Percentiles rank a stretch among this genome's conserved stretches.
Conservation (phyloP, 2,888 invertebrate genomes). For the Mythimna pallens region DNA sequence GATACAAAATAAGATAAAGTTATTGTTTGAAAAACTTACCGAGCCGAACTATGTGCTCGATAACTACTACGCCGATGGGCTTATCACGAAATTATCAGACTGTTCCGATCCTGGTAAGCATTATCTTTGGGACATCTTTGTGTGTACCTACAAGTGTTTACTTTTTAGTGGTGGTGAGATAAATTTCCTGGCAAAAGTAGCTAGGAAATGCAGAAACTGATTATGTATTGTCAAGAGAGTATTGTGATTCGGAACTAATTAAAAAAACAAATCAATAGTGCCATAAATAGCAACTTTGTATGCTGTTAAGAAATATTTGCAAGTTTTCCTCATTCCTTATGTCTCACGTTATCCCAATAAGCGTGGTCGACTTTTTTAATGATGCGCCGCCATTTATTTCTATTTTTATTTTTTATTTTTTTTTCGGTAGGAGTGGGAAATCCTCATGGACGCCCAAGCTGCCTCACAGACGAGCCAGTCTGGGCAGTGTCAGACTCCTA, state of each 20-base stretch:
- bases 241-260: slow-evolving; percentile 1
- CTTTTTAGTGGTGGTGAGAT: neutral
- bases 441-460: too few species aligned
- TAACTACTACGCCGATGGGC: slow-evolving; percentile 92
- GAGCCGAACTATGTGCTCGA: slow-evolving; percentile 91
- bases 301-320: neutral
- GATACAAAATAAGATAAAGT: slow-evolving; percentile 88
- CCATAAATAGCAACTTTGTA: neutral
- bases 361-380: too few species aligned
- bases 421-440: too few species aligned
- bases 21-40: slow-evolving; percentile 90
- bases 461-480: too few species aligned
- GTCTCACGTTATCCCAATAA: too few species aligned
- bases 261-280: neutral
- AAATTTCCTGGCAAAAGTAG: neutral
- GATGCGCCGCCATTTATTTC: too few species aligned
- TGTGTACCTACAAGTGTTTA: neutral
- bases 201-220: slow-evolving; percentile 1
- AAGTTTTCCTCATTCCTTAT: slow-evolving; percentile 12
- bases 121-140: slow-evolving; percentile 1
- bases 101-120: slow-evolving; percentile 87
- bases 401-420: too few species aligned
- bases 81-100: slow-evolving; percentile 91
- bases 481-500: too few species aligned
- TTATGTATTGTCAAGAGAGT: neutral